Conservation (phyloP, 2,113 vertebrate genomes). For the Eptesicus fuscus region DNA sequence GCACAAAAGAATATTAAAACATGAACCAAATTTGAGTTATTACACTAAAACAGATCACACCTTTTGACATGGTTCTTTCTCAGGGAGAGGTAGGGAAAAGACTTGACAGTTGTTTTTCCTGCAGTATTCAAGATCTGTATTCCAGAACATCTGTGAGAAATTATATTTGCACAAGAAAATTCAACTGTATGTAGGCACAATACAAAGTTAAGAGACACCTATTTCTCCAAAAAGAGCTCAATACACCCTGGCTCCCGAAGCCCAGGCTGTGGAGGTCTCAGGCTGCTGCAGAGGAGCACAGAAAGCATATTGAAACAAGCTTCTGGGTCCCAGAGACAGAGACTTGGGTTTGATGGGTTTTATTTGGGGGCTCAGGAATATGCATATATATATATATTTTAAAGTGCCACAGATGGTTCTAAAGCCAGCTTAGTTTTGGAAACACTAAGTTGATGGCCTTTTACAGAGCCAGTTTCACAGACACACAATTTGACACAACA, state of each 20-base stretch:
- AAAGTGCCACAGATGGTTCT: not conserved
- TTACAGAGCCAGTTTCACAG: constrained; percentile 9
- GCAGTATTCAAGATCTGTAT: not conserved
- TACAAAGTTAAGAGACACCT: not conserved
- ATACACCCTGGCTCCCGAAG: not conserved
- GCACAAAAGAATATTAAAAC: not conserved
- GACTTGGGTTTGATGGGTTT: not conserved
- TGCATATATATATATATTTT: not conserved
- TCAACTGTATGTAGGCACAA: not conserved
- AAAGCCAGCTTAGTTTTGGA: not conserved
- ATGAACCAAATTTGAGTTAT: not conserved
- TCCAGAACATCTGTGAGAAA: not conserved
- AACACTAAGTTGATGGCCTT: not conserved
- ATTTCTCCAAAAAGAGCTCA: not conserved
- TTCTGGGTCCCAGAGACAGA: not conserved
- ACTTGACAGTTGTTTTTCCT: not conserved
- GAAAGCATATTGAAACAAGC: not conserved
- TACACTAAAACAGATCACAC: not conserved
- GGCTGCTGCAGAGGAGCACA: not conserved
- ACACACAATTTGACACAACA: not conserved
- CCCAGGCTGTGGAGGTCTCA: not conserved
- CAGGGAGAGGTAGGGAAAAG: not conserved
- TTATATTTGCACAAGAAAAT: not conserved
- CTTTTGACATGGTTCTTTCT: not conserved
- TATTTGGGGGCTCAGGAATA: not conserved